Percentiles rank a stretch among this genome's conserved stretches.
phyloP scores from a whole-genome alignment of 2,113 vertebrate species.

The Ginglymostoma cirratum region DNA sequence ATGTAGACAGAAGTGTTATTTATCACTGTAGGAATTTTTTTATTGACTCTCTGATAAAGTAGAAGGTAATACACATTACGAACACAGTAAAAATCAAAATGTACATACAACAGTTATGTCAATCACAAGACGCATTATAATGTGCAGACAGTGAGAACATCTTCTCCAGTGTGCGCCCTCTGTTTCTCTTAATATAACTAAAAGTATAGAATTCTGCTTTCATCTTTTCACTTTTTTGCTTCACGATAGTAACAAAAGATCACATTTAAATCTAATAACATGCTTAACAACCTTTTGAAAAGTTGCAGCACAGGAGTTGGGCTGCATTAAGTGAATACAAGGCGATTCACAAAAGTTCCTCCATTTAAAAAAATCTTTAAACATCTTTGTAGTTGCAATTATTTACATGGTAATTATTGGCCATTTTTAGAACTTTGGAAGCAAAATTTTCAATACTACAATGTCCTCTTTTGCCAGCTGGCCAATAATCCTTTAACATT shows the following conservation, averaged over 20 bases:
- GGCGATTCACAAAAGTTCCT: background rate
- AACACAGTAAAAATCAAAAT: slow-evolving; percentile 30
- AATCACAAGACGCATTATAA: slow-evolving; percentile 33
- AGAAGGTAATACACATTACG: slow-evolving; percentile 28
- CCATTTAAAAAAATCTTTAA: slow-evolving; percentile 1
- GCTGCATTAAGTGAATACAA: slow-evolving; percentile 15
- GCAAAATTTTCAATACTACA: slow-evolving; percentile 12
- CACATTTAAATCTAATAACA: slow-evolving; percentile 36
- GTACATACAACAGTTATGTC: slow-evolving; percentile 35
- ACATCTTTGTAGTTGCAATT: slow-evolving; percentile 9
- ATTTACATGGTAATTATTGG: slow-evolving; percentile 29
- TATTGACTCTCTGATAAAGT: slow-evolving; percentile 13
- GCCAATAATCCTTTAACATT: background rate
- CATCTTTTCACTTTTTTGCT: slow-evolving; percentile 19
- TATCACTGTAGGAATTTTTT: background rate
- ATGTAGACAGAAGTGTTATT: background rate
- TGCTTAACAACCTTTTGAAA: slow-evolving; percentile 15
- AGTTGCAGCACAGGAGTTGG: background rate
- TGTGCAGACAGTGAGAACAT: slow-evolving; percentile 35
- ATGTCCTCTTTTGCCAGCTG: background rate
- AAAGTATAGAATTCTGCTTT: slow-evolving; percentile 35
- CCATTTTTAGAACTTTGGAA: slow-evolving; percentile 30
- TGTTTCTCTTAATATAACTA: slow-evolving; percentile 35
- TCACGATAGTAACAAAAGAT: slow-evolving; percentile 34
- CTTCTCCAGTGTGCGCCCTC: slow-evolving; percentile 30